phyloP scores from a whole-genome alignment of 2,888 invertebrate genomes.

The Callyntrura guangdongensis region DNA sequence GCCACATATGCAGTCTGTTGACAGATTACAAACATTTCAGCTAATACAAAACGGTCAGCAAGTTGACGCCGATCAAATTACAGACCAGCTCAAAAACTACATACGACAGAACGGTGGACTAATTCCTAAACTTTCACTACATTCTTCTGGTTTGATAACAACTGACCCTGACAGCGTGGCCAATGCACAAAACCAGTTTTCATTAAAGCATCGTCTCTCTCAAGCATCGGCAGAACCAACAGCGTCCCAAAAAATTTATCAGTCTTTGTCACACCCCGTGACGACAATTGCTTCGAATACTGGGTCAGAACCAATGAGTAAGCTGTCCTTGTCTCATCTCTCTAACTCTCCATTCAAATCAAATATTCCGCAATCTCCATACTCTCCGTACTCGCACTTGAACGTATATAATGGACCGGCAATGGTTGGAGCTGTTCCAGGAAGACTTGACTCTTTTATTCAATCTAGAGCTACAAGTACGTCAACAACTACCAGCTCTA shows the following conservation, averaged over 20 bases:
- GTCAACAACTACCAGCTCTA: conserved; percentile 39
- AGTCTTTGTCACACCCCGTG: conserved; percentile 42
- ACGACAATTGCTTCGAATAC: background rate
- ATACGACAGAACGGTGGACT: conserved; percentile 72
- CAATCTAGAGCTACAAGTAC: conserved; percentile 50
- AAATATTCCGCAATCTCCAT: conserved; percentile 36
- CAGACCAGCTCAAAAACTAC: conserved; percentile 71
- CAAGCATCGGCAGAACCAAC: background rate
- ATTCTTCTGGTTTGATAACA: conserved; percentile 73
- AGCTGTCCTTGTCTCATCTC: conserved; percentile 16
- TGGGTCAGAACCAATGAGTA: background rate
- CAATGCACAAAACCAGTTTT: conserved; percentile 26
- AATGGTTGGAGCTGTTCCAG: conserved; percentile 75
- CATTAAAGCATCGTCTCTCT: conserved; percentile 20
- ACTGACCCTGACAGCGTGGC: conserved; percentile 30
- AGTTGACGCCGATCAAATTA: conserved; percentile 68
- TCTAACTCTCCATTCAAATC: conserved; percentile 13
- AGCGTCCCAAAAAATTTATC: conserved; percentile 21
- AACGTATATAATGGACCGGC: conserved; percentile 35
- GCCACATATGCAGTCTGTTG: conserved; percentile 1
- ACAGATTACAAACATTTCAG: conserved; percentile 66
- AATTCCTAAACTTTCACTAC: conserved; percentile 72
- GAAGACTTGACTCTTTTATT: conserved; percentile 44
- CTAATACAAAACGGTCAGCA: conserved; percentile 71
- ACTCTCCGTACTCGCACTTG: background rate